Evolutionary conservation across 1,140 invertebrate genomes (phyloP).

Genomic region (Pollicipes pollicipes): DNA sequence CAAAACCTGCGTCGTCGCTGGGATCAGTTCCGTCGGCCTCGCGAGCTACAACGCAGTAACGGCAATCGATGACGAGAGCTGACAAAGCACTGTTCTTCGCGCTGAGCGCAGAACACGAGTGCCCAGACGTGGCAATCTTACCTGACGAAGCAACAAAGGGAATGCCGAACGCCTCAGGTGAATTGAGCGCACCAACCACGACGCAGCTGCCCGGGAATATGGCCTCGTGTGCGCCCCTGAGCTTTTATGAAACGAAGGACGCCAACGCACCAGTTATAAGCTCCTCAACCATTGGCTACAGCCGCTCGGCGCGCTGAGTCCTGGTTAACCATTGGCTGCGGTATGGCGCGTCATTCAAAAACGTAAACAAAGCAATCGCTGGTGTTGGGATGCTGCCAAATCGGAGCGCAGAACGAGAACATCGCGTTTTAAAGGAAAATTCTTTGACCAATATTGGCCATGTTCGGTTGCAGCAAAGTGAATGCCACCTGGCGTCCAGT

Average conservation of each 20-base stretch:
- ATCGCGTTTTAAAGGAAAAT: not conserved
- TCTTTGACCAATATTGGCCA: not conserved
- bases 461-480: not conserved
- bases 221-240: not conserved
- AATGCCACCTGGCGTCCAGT: not conserved
- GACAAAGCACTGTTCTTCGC: not conserved
- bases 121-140: not conserved
- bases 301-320: not conserved
- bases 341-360: not conserved
- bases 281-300: not conserved
- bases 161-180: not conserved
- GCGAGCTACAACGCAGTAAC: not conserved
- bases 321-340: not conserved
- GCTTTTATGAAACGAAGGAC: constrained; percentile 1
- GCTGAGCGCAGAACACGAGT: not conserved
- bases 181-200: not conserved
- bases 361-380: not conserved
- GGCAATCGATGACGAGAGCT: not conserved
- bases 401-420: not conserved
- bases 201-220: not conserved
- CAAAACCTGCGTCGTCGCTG: too few species aligned
- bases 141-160: not conserved
- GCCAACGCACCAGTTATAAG: not conserved
- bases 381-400: not conserved
- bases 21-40: too few species aligned